Conservation (phyloP, 2,113 vertebrate genomes). For the Echinops telfairi region DNA sequence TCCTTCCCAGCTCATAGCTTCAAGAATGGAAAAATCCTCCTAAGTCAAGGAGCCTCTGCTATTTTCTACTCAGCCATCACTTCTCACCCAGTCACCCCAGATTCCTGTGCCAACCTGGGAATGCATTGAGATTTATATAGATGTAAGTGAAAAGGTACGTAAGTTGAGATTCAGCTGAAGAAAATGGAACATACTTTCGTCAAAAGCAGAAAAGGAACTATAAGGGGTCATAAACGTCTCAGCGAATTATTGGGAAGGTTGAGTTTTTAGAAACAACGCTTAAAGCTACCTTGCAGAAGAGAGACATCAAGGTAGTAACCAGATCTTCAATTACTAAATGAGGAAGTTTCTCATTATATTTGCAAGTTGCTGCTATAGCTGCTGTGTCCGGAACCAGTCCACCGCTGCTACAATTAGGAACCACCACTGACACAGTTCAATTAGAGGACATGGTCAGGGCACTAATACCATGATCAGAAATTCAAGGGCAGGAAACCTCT, state of each 20-base stretch:
- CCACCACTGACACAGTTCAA: too few relatives aligned
- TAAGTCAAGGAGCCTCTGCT: not conserved
- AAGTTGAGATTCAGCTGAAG: not conserved
- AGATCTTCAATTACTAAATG: not conserved
- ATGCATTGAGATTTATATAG: not conserved
- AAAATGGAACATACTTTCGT: not conserved
- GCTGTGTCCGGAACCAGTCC: not conserved
- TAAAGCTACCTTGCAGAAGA: not conserved
- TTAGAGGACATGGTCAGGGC: not conserved
- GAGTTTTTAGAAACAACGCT: not conserved
- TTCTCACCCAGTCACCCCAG: not conserved
- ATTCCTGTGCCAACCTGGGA: not conserved
- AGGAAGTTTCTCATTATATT: not conserved
- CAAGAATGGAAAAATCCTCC: conserved; percentile 64
- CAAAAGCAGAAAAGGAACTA: not conserved
- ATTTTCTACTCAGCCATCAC: conserved; percentile 44
- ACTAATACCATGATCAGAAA: not conserved
- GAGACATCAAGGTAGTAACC: not conserved
- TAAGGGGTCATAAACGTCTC: not conserved
- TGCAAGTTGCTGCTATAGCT: not conserved
- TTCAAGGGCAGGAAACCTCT: not conserved
- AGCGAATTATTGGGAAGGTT: not conserved
- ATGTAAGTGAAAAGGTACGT: not conserved
- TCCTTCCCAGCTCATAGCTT: conserved; percentile 51
- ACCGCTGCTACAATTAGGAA: not conserved